Conservation (phyloP, 2,797 vertebrate species). For the Crax fasciolata region DNA sequence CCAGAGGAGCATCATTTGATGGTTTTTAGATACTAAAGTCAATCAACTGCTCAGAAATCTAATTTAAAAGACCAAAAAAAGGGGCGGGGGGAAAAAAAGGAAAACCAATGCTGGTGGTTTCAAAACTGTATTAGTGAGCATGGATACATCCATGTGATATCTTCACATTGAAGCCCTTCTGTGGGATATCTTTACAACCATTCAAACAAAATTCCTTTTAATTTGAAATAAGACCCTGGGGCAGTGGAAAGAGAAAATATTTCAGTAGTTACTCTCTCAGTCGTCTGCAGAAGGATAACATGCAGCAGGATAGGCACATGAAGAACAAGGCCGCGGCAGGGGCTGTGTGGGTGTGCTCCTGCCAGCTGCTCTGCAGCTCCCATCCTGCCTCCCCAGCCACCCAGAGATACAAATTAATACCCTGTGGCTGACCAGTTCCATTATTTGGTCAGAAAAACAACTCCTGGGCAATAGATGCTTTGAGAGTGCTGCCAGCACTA, state of each 20-base stretch:
- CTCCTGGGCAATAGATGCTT: slow-evolving; percentile 20
- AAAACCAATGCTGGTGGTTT: neutral
- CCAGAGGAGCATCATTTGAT: neutral
- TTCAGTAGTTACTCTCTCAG: neutral
- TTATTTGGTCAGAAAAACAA: slow-evolving; percentile 46
- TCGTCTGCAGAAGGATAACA: neutral
- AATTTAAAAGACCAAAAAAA: neutral
- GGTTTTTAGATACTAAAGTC: neutral
- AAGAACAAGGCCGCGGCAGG: neutral
- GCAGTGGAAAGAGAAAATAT: neutral
- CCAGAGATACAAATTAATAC: slow-evolving; percentile 54
- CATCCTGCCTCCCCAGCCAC: neutral
- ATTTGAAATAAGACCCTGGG: neutral
- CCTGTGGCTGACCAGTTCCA: slow-evolving; percentile 47
- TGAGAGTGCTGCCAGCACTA: slow-evolving; percentile 2
- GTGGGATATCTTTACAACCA: neutral
- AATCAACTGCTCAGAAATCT: neutral
- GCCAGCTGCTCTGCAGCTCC: neutral
- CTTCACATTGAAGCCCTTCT: neutral
- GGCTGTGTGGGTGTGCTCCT: neutral
- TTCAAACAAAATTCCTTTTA: neutral
- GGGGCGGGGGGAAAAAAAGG: neutral
- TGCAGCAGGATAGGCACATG: neutral
- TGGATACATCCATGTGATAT: neutral
- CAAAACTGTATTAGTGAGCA: neutral